Base-by-base conservation (phyloP, 2,888 invertebrate species). In the Mamestra brassicae region DNA sequence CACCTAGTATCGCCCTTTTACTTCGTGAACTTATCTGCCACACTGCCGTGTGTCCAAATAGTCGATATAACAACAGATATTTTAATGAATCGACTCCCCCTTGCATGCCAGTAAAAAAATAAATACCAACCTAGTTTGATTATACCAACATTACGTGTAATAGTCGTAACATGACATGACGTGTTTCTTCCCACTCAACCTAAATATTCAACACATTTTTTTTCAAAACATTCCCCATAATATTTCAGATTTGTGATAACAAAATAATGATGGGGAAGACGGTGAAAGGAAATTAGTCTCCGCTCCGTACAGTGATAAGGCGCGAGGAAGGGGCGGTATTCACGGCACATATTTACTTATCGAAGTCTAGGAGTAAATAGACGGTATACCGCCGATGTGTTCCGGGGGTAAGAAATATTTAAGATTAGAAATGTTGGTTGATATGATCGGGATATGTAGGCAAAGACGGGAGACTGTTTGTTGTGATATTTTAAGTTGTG, bases 201-300 rank as follows among this genome's bases (percentile, higher is more conserved):
- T 50, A 61, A 68, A 74, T 54, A 57, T 38, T 36, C 47, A 17
- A 54, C 54, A 52, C 10, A 42, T 38, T 11, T 57, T 67, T 6
- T 80, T 73, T 62, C 68, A 66, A 66, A 74, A 80, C 42, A 62
- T 38, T 36, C 64, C n/a, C 62, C n/a, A n/a, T 52, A 64, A 71
- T 69, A 70, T 74, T 67, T 78, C 17, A 83, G 71, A 78, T 79
- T 65, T 63, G 11, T 63, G 83, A 85, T 85, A 84, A 36, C 52
- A 76, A 71, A 73, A 73, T 79, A 81, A 77, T 78, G 71, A 75
- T 15, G 57, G 74, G 61, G 45, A 66, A 64, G 54, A 72, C 63
- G 76, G 57, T 62, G 34, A 61, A 65, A 85, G 85, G 85, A 87
- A 85, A 87, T 87, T 81, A 84, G 80, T 70, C 66, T 68, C 58